These are phyloP conservation scores for Gallinago nigripennis DNA, from an alignment of 2,797 vertebrate species.

Conservation along the genomic window DNA sequence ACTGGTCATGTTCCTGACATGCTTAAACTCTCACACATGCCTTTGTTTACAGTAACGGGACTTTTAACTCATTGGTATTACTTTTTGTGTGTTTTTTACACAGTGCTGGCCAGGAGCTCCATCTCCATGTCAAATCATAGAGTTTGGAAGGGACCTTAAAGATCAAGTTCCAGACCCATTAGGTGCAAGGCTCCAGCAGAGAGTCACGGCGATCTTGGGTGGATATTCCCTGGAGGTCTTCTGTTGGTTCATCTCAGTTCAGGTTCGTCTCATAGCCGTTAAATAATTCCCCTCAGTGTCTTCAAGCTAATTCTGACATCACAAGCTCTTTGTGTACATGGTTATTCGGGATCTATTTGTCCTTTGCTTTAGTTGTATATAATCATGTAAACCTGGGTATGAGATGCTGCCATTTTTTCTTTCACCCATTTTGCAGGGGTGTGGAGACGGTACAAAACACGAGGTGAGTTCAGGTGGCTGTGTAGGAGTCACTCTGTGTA, in stretches of 20 bases:
- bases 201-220: neutral
- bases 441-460: neutral
- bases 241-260: neutral
- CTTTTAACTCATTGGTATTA: neutral
- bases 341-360: neutral
- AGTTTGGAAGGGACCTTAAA: too few species aligned
- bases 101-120: neutral
- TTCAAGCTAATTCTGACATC: neutral
- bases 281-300: neutral
- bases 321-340: neutral
- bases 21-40: neutral
- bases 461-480: neutral
- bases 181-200: neutral
- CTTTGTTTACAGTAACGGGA: neutral
- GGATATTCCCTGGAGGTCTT: neutral
- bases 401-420: neutral
- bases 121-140: neutral
- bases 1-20: neutral
- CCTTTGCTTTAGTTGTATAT: neutral
- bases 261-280: neutral
- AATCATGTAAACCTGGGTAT: fast-evolving
- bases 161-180: neutral
- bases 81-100: neutral
- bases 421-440: neutral
- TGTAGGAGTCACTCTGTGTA: neutral